Evolutionary conservation across 2,113 vertebrate genomes (phyloP).

Genomic region (Podarcis cretensis): DNA sequence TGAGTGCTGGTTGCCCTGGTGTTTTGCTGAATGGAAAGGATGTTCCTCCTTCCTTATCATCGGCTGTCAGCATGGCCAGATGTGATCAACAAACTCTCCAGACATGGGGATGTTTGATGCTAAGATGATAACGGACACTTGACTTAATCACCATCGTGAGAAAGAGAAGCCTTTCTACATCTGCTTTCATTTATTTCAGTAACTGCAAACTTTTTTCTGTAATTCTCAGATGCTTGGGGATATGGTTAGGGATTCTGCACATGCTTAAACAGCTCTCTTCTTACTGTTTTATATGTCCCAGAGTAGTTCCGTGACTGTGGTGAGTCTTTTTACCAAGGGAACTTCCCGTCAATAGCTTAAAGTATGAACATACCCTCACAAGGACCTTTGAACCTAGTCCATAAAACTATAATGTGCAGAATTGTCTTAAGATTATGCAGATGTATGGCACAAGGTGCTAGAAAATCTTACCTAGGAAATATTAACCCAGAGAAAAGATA

Average conservation of each 20-base stretch:
- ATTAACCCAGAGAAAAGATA: not conserved
- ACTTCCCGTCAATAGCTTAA: not conserved
- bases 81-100: not conserved
- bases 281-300: not conserved
- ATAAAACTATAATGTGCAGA: not conserved
- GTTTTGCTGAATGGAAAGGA: accelerated
- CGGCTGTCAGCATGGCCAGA: not conserved
- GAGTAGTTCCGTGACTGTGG: no score
- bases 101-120: slow-evolving; percentile 7
- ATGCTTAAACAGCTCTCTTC: not conserved
- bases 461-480: not conserved
- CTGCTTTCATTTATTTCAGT: slow-evolving; percentile 24
- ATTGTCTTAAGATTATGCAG: not conserved
- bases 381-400: not conserved
- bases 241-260: not conserved
- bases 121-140: slow-evolving; percentile 9
- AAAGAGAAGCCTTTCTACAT: slow-evolving; percentile 33
- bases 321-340: not conserved
- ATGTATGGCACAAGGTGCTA: not conserved
- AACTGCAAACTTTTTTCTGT: not conserved
- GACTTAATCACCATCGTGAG: slow-evolving; percentile 21
- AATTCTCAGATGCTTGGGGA: no score
- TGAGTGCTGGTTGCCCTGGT: not conserved
- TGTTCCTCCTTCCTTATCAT: slow-evolving; percentile 10
- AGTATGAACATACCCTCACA: not conserved